Base-by-base conservation (phyloP, 2,113 vertebrate genomes). In the Urocolius indicus region DNA sequence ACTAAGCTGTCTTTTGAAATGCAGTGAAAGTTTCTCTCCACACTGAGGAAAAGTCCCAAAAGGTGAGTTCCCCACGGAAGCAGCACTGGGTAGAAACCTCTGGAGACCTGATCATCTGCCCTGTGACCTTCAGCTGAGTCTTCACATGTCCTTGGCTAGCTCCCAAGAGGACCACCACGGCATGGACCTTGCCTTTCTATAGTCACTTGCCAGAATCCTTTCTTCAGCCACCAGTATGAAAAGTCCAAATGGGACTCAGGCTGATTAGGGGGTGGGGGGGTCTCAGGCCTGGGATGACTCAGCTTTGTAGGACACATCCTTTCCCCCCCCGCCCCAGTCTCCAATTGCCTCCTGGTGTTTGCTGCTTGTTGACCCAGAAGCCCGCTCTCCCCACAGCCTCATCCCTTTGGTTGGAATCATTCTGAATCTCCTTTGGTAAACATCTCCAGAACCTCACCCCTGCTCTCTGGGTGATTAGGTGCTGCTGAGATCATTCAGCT, bases 401-500 rank as follows among this genome's bases (percentile, higher is more conserved):
- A 67, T 52, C n/a, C 43, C 36, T 73, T 68, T 15, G 14, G 10
- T 58, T 85, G 59, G 49, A 74, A 65, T 48, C 34, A 10, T 16
- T 27, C 23, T 36, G 13, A 3, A 2, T 51, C 61, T 74, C 24
- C 34, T 58, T 61, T 10, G 18, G 77, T 74, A 74, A 88, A 86
- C 8, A 10, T 74, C 62, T 83, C 61, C 61, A 82, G 66, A 69
- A 88, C 48, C 69, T 91, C 84, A 73, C 67, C 81, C 46, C 51
- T 65, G 51, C 34, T 89, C 38, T 41, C 72, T 32, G 27, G 51
- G 34, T 49, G 88, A 88, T 82, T 52, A 77, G 66, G 32, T 89
- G 89, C 51, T 83, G 76, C 71, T 86, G 84, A 95, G 81, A 89
- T 92, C 89, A 89, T 32, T 69, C 81, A 51, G 27, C 45, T 82